Conservation (phyloP, 2,888 invertebrate genomes). For the Hipparchia sbordonii region DNA sequence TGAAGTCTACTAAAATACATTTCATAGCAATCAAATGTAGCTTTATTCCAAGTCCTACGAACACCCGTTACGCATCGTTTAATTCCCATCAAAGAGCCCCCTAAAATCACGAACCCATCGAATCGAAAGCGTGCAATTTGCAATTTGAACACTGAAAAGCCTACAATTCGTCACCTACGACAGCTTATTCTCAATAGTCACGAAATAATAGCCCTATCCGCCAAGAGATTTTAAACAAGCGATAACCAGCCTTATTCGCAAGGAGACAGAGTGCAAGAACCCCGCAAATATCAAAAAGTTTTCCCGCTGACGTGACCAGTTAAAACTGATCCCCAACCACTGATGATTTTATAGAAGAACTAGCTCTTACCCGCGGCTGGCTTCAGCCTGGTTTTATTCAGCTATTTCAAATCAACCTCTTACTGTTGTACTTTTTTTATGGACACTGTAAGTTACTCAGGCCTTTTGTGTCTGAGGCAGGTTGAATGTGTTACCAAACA, state of each 20-base stretch:
- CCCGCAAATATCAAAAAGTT: constrained; percentile 46
- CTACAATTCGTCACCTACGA: constrained; percentile 77
- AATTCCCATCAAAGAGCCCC: constrained; percentile 14
- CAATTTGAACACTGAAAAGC: constrained; percentile 66
- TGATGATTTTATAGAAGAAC: constrained; percentile 21
- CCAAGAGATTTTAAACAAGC: constrained; percentile 22
- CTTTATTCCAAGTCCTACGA: no score
- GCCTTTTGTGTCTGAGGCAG: no score
- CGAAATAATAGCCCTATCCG: constrained; percentile 60
- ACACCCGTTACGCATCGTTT: constrained; percentile 7
- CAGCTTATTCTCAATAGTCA: constrained; percentile 73
- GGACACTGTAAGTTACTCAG: no score
- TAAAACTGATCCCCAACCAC: constrained; percentile 49
- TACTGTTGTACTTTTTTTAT: no score
- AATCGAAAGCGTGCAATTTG: constrained; percentile 46
- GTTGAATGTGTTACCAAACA: no score
- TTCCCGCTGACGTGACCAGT: constrained; percentile 48
- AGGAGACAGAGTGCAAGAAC: constrained; percentile 35
- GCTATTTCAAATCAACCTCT: no score
- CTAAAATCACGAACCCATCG: constrained; percentile 20
- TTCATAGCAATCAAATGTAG: no score
- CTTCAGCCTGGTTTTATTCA: neutral
- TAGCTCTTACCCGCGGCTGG: neutral
- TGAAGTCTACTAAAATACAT: no score
- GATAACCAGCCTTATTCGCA: constrained; percentile 46